Conservation (phyloP, 1,140 invertebrate genomes). For the Neodiprion pinetum region DNA sequence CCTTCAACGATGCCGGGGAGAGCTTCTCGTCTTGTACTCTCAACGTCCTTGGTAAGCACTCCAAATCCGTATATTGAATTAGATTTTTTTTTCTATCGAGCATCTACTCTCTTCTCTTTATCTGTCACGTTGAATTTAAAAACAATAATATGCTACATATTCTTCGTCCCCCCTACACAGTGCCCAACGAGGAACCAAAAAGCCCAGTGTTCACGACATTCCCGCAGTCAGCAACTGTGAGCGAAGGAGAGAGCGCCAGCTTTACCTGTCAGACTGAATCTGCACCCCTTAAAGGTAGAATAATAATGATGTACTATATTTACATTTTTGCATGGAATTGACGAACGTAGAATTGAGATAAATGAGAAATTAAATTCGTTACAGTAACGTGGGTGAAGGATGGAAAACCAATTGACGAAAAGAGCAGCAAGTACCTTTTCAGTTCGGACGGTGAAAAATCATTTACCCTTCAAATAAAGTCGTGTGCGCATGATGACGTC, state of each 20-base stretch:
- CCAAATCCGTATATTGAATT: neutral
- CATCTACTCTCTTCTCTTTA: conserved; percentile 8
- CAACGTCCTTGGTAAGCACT: conserved; percentile 72
- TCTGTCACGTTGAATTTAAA: neutral
- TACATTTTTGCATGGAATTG: neutral
- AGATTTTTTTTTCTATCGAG: too few species aligned
- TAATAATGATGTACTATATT: neutral
- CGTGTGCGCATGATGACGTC: conserved; percentile 79
- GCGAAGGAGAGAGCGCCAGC: conserved; percentile 79
- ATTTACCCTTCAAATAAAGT: conserved; percentile 78
- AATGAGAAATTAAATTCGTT: conserved; percentile 32
- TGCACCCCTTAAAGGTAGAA: conserved; percentile 69
- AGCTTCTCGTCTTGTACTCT: conserved; percentile 91
- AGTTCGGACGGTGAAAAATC: conserved; percentile 79
- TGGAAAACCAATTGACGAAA: conserved; percentile 80
- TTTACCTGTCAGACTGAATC: conserved; percentile 83
- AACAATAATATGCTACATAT: neutral
- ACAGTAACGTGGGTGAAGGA: conserved; percentile 88
- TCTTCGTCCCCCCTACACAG: conserved; percentile 52
- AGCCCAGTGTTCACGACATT: conserved; percentile 87
- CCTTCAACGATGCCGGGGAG: conserved; percentile 94
- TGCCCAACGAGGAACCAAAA: conserved; percentile 85
- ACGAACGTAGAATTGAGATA: neutral
- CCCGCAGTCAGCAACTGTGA: conserved; percentile 86
- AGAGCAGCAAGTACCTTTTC: conserved; percentile 80